Conservation (phyloP, 1,140 invertebrate genomes). For the Drosophila truncata region DNA sequence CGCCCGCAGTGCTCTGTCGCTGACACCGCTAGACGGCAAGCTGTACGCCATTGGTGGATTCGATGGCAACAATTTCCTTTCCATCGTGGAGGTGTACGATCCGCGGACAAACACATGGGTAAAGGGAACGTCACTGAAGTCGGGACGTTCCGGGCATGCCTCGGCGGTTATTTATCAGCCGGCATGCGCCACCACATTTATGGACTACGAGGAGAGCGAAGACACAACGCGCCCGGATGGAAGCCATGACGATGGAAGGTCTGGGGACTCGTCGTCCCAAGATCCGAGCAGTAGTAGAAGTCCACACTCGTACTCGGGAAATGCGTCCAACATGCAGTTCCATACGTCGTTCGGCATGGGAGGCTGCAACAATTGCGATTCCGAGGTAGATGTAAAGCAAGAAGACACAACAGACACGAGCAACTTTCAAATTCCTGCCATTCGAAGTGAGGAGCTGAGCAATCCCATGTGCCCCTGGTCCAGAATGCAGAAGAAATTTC, state of each 20-base stretch:
- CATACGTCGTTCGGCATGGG: conserved; percentile 62
- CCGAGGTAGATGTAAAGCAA: conserved; percentile 1
- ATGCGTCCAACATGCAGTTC: conserved; percentile 67
- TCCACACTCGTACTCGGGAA: conserved; percentile 31
- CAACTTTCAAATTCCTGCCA: conserved; percentile 20
- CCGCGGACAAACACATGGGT: conserved; percentile 91
- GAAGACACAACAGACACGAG: conserved; percentile 1
- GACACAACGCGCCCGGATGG: conserved; percentile 36
- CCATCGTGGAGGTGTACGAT: conserved; percentile 95
- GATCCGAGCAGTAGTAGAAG: conserved; percentile 35
- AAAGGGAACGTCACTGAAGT: conserved; percentile 91
- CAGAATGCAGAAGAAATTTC: not conserved
- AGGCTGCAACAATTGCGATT: conserved; percentile 75
- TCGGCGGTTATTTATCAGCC: conserved; percentile 93
- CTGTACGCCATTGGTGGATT: conserved; percentile 95
- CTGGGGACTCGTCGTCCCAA: conserved; percentile 7
- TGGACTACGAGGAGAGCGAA: conserved; percentile 84
- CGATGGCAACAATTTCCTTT: conserved; percentile 92
- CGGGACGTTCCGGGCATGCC: conserved; percentile 94
- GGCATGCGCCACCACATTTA: conserved; percentile 87
- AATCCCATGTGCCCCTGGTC: conserved; percentile 14
- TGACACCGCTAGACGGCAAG: conserved; percentile 92
- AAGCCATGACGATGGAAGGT: conserved; percentile 22
- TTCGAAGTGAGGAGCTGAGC: conserved; percentile 13
- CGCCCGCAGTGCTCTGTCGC: conserved; percentile 92